A percentile compares a stretch with the other conserved stretches of the same genome.
These are phyloP conservation scores for Geococcyx californianus DNA, from an alignment of 2,113 vertebrate species.

Conservation along the genomic window DNA sequence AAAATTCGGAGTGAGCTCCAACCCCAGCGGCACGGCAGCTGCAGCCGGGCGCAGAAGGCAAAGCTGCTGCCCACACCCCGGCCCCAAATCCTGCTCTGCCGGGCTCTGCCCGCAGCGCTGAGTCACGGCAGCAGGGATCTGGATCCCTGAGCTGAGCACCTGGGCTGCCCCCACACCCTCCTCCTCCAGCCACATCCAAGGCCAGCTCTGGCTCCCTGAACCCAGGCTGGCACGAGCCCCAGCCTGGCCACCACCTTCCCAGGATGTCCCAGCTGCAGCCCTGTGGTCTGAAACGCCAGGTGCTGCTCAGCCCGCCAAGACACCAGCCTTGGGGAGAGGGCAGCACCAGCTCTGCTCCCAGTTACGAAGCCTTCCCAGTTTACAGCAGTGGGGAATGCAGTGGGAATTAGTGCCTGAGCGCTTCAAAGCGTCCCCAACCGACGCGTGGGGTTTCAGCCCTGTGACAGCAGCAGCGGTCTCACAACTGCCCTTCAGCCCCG, in stretches of 20 bases:
- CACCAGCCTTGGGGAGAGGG: background rate
- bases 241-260: background rate
- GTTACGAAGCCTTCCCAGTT: background rate
- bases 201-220: background rate
- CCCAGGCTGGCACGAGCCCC: background rate
- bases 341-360: background rate
- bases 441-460: background rate
- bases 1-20: background rate
- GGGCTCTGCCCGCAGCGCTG: background rate
- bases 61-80: background rate
- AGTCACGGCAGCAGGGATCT: background rate
- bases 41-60: rapidly evolving
- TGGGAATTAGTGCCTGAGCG: background rate
- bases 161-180: background rate
- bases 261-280: background rate
- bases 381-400: background rate
- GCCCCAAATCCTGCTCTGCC: background rate
- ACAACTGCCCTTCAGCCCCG: background rate
- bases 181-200: background rate
- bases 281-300: rapidly evolving
- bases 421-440: background rate
- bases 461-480: rapidly evolving
- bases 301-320: background rate
- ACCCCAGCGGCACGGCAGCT: background rate
- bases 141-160: background rate